Evolutionary conservation across 2,888 invertebrate genomes (phyloP).

Genomic region (Drosophila cracens): DNA sequence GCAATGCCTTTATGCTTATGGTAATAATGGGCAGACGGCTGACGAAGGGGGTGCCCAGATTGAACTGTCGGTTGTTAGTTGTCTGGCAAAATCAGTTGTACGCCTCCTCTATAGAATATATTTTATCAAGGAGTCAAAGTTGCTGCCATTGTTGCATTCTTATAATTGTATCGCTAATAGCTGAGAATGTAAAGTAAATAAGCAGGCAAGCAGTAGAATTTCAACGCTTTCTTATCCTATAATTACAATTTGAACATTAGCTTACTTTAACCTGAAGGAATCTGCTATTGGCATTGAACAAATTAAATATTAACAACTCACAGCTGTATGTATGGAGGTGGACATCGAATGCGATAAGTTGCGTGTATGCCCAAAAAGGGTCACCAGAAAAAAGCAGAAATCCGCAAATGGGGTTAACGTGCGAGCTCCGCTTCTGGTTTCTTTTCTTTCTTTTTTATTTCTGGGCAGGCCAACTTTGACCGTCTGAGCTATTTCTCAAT

Average conservation of each 20-base stretch:
- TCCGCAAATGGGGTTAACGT: constrained; percentile 49
- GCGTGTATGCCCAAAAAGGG: constrained; percentile 53
- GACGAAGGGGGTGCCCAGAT: constrained; percentile 43
- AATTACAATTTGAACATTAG: background rate
- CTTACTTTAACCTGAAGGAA: background rate
- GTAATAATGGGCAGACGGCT: constrained; percentile 39
- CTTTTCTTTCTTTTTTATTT: constrained; percentile 22
- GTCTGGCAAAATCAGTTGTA: constrained; percentile 62
- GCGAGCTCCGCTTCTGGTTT: constrained; percentile 32
- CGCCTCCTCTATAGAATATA: constrained; percentile 23
- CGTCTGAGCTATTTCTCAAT: constrained; percentile 69
- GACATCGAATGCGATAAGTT: constrained; percentile 48
- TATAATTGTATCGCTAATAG: constrained; percentile 57
- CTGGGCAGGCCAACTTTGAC: constrained; percentile 58
- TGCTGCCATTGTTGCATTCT: constrained; percentile 33
- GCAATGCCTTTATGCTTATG: constrained; percentile 64
- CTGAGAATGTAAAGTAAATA: constrained; percentile 8
- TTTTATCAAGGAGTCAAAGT: constrained; percentile 21
- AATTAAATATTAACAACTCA: constrained; percentile 59
- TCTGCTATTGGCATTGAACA: constrained; percentile 45
- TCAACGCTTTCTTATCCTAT: background rate
- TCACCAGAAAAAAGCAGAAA: constrained; percentile 52
- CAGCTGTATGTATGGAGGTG: constrained; percentile 4
- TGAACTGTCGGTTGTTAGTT: constrained; percentile 60
- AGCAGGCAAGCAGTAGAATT: background rate